These are phyloP conservation scores for Cherax quadricarinatus DNA, from an alignment of 1,140 invertebrate species.

Conservation along the genomic window DNA sequence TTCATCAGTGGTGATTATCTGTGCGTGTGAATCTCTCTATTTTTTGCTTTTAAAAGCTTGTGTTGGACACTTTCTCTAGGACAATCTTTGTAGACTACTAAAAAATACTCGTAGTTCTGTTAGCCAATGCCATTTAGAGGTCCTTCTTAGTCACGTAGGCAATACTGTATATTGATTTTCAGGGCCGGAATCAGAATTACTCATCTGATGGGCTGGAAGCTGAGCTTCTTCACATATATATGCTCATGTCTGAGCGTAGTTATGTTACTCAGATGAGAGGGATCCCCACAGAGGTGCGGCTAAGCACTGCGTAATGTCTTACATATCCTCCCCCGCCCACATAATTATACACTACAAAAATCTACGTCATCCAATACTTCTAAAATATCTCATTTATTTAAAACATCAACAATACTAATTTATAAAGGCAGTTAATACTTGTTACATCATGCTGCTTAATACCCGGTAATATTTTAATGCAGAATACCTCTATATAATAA, in stretches of 20 bases:
- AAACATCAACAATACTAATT: not conserved
- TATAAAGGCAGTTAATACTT: too few relatives aligned
- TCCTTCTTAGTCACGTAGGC: slow-evolving; percentile 55
- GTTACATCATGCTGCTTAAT: too few relatives aligned
- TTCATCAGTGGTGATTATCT: not conserved
- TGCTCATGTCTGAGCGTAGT: not conserved
- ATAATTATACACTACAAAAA: not conserved
- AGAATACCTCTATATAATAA: too few relatives aligned
- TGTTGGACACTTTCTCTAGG: too few relatives aligned
- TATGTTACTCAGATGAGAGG: not conserved
- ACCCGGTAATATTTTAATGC: too few relatives aligned
- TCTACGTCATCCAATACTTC: not conserved
- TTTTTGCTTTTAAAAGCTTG: not conserved
- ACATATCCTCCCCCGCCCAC: not conserved
- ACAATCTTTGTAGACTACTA: not conserved
- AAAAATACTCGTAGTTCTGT: not conserved
- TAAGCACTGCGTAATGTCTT: not conserved
- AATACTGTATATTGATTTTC: slow-evolving; percentile 57
- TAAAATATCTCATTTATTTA: not conserved
- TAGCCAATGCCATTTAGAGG: slow-evolving; percentile 53
- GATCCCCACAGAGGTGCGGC: not conserved
- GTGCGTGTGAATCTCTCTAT: not conserved
- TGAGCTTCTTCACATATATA: not conserved
- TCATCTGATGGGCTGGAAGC: slow-evolving; percentile 21
- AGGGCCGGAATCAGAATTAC: slow-evolving; percentile 30